Evolutionary conservation across 2,113 vertebrate genomes (phyloP).

Genomic region (Motacilla alba): DNA sequence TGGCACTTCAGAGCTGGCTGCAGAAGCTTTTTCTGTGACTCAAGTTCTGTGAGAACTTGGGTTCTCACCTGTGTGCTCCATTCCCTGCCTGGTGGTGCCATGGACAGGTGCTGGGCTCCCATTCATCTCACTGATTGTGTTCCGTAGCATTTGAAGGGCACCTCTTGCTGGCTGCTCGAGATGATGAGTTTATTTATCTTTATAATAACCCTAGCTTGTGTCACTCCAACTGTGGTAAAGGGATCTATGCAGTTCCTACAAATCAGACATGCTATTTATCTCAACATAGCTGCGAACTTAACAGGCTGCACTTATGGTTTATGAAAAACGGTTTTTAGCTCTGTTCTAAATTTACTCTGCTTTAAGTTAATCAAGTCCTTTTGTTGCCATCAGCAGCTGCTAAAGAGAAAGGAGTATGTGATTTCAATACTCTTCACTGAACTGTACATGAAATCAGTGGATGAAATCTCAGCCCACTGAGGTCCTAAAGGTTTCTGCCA

Average conservation of each 20-base stretch:
- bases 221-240: background rate
- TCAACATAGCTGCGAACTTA: background rate
- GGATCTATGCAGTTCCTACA: background rate
- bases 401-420: background rate
- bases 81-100: background rate
- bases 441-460: background rate
- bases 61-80: background rate
- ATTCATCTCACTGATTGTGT: background rate
- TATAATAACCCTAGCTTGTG: background rate
- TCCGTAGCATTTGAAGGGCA: background rate
- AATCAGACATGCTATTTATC: slow-evolving; percentile 10
- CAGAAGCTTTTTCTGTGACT: background rate
- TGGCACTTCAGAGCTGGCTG: background rate
- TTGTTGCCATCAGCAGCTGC: slow-evolving; percentile 53
- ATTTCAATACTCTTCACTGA: background rate
- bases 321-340: slow-evolving; percentile 1
- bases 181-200: background rate
- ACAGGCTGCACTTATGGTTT: background rate
- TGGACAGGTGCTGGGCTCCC: background rate
- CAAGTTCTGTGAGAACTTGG: background rate
- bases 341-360: slow-evolving; percentile 38
- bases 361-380: slow-evolving; percentile 55
- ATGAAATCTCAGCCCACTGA: background rate
- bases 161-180: background rate
- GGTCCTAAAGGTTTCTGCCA: background rate